These are phyloP conservation scores for Dreissena polymorpha DNA, from an alignment of 1,140 invertebrate genomes.

Conservation along the genomic window DNA sequence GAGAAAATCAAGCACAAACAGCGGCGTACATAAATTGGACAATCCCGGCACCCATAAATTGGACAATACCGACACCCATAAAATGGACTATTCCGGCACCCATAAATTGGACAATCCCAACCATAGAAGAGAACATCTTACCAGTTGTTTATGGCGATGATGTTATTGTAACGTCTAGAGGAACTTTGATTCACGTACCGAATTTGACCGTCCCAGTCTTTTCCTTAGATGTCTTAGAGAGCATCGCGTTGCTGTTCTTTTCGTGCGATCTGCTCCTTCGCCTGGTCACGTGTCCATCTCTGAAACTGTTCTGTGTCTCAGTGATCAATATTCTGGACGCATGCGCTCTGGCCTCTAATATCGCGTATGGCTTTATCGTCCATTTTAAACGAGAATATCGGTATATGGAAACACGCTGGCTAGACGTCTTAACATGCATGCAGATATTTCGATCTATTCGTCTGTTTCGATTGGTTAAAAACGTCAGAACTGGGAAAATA, in stretches of 20 bases:
- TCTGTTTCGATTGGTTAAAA: slow-evolving; percentile 96
- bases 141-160: background rate
- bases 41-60: no score
- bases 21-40: no score
- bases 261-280: slow-evolving; percentile 73
- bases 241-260: slow-evolving; percentile 71
- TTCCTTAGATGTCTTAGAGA: background rate
- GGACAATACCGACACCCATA: no score
- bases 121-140: background rate
- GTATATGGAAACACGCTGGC: slow-evolving; percentile 14
- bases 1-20: no score
- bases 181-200: background rate
- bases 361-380: slow-evolving; percentile 33
- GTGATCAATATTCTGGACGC: slow-evolving; percentile 99
- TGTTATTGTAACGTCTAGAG: background rate
- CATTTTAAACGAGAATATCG: slow-evolving; percentile 28
- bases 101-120: no score
- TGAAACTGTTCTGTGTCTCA: slow-evolving; percentile 81
- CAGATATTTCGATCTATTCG: slow-evolving; percentile 98
- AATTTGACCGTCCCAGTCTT: slow-evolving; percentile 9
- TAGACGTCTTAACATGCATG: slow-evolving; percentile 85
- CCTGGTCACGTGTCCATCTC: slow-evolving; percentile 74
- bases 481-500: slow-evolving; percentile 86
- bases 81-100: no score
- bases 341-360: slow-evolving; percentile 85